Conservation (phyloP, 2,888 invertebrate genomes). For the Tachina grossa region DNA sequence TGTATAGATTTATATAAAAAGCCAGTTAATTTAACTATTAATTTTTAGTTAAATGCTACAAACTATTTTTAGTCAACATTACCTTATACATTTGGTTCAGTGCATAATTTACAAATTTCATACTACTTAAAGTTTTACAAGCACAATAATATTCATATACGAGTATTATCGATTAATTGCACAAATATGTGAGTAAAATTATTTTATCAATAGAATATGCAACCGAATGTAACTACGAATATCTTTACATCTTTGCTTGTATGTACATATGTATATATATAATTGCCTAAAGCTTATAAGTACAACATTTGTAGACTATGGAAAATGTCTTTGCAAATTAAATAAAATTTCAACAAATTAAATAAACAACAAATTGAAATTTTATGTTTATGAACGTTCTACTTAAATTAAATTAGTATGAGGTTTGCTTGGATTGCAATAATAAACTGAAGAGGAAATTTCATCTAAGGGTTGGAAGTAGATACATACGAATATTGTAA, state of each 20-base stretch:
- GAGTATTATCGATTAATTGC: constrained; percentile 48
- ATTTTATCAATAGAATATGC: constrained; percentile 23
- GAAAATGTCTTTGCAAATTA: constrained; percentile 55
- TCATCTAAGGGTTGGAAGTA: not conserved
- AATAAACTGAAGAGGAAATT: not conserved
- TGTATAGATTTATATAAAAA: no score
- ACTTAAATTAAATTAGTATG: not conserved
- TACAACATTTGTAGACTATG: constrained; percentile 6
- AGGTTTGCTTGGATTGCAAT: not conserved
- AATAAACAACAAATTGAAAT: constrained; percentile 53
- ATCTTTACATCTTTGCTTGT: not conserved
- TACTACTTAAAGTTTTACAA: constrained; percentile 57
- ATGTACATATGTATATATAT: not conserved
- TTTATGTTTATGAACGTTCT: constrained; percentile 11
- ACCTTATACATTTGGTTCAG: no score
- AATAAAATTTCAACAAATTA: constrained; percentile 53
- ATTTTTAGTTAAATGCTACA: no score
- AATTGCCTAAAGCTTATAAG: not conserved
- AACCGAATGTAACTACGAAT: not conserved
- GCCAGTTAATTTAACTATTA: no score
- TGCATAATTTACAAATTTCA: constrained; percentile 54
- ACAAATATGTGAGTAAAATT: constrained; percentile 31
- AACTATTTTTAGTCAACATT: no score
- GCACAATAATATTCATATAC: constrained; percentile 61
- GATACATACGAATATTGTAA: not conserved